Evolutionary conservation across 2,888 invertebrate species (phyloP).

Genomic region (Drosophila leonis): DNA sequence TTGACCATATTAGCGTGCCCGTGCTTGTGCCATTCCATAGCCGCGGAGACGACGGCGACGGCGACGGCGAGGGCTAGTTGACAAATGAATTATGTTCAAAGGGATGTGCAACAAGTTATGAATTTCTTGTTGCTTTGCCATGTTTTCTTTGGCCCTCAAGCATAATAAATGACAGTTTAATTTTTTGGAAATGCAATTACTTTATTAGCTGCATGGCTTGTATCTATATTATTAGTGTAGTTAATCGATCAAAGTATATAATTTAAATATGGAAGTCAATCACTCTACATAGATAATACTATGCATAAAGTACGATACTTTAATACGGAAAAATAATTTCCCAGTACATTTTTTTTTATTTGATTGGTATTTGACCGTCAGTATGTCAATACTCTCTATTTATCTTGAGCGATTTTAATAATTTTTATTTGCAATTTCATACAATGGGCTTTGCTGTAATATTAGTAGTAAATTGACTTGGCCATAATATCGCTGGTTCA

Average conservation of each 20-base stretch:
- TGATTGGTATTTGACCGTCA: neutral
- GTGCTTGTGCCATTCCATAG: neutral
- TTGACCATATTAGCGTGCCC: conserved; percentile 74
- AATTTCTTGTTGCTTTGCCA: conserved; percentile 24
- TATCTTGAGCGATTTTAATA: neutral
- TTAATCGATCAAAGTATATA: neutral
- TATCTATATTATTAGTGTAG: neutral
- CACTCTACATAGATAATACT: too few relatives aligned
- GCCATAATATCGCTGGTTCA: neutral
- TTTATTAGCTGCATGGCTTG: neutral
- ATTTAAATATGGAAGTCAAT: neutral
- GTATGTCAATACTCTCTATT: neutral
- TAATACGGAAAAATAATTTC: too few relatives aligned
- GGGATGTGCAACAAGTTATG: conserved; percentile 71
- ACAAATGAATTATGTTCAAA: conserved; percentile 69
- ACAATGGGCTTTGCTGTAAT: neutral
- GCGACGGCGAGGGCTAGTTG: conserved; percentile 48
- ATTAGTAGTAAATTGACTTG: neutral
- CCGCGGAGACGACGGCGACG: neutral
- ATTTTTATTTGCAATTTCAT: neutral
- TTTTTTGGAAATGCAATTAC: conserved; percentile 15
- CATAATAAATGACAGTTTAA: conserved; percentile 19
- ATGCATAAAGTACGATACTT: too few relatives aligned
- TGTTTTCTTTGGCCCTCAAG: neutral
- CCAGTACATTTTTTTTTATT: too few relatives aligned